Base-by-base conservation (phyloP, 2,888 invertebrate species). In the Tachina fera region DNA sequence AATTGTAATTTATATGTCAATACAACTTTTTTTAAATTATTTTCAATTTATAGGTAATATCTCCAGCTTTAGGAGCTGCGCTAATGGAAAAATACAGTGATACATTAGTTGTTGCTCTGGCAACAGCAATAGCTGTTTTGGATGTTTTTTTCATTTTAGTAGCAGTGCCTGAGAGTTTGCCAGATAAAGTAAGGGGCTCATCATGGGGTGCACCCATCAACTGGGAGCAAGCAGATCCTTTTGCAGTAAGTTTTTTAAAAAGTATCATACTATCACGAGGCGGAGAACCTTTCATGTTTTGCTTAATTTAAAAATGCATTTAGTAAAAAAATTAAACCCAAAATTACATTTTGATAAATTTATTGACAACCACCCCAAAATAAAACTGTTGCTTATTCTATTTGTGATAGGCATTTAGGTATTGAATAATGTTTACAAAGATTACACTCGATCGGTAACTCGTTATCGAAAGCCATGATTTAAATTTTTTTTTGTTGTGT, bases 221-320 rank as follows among this genome's bases (percentile, higher is more conserved):
- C 89, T 98, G 98, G 98, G 99, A 99, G 92, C 97, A 98, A 92
- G 99, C 99, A 4, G 99, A 99, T 94, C 99, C 99, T 6, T 99
- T 99, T 93, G 95, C 97, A 88, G 96, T 96, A 92, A 93, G 93
- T 76, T 31, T 39, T 60, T 56, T 14, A 43, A 22, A 49, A 53
- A 22, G 22, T 22, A 22, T 2, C 22, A 51, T 51, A 51, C 10
- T 4, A 31, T 31, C 31, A 31, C 4, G 3, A 3, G 2, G 4
- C 31, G 31, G 31, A 4, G 4, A 31, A 31, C 31, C 31, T 31
- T 31, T 4, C 31, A 31, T 31, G 4, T 31, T 31, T 31, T 31
- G 4, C 4, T 31, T 31, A 4, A 31, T 3, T 31, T 31, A 31
- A 31, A 31, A 4, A 31, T 31, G 31, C 4, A 31, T 31, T 31